A percentile compares a stretch with the other conserved stretches of the same genome.
These are phyloP conservation scores for Natator depressus DNA, from an alignment of 2,113 vertebrate species.

Conservation along the genomic window DNA sequence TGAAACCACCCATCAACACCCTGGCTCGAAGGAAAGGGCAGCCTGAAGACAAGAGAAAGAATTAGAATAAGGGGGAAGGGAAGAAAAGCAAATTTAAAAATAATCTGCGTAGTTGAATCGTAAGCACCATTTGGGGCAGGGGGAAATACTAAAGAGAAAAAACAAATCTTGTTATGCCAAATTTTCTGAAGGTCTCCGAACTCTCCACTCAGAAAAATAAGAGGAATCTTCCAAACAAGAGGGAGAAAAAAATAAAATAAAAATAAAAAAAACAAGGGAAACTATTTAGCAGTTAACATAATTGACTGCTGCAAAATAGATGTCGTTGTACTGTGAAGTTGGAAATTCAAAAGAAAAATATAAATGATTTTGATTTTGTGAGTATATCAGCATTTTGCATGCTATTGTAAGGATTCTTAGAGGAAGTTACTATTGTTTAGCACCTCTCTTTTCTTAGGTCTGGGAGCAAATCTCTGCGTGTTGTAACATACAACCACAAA, in stretches of 20 bases:
- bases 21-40: neutral
- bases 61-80: neutral
- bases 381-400: slow-evolving; percentile 72
- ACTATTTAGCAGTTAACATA: slow-evolving; percentile 37
- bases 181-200: neutral
- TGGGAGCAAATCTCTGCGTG: slow-evolving; percentile 68
- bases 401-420: slow-evolving; percentile 66
- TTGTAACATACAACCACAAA: slow-evolving; percentile 64
- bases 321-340: slow-evolving; percentile 63
- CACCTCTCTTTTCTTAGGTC: slow-evolving; percentile 62
- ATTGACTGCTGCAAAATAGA: slow-evolving; percentile 56
- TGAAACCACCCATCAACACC: neutral
- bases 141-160: neutral
- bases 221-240: slow-evolving; percentile 22
- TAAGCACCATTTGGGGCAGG: neutral
- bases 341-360: slow-evolving; percentile 54
- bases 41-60: slow-evolving; percentile 15
- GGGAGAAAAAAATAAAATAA: neutral
- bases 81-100: neutral
- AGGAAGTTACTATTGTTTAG: slow-evolving; percentile 70
- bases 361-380: slow-evolving; percentile 56
- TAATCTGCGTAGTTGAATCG: neutral
- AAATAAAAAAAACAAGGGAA: neutral
- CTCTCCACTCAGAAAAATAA: neutral
- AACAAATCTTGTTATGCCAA: neutral